Base-by-base conservation (phyloP, 2,888 invertebrate genomes). In the Nymphalis polychloros region DNA sequence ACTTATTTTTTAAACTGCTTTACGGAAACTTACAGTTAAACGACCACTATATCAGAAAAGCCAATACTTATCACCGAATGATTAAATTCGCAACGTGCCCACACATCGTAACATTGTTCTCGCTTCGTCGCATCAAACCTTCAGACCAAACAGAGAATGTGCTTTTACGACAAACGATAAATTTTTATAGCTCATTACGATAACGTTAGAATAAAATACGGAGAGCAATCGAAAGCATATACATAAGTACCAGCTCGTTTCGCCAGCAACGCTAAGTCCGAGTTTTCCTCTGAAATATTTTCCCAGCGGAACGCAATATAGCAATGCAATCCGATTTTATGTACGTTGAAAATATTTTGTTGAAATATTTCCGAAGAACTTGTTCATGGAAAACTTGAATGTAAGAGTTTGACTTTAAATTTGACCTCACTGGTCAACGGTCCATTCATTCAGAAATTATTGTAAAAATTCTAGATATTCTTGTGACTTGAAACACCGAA, bases 181-280 rank as follows among this genome's bases (percentile, higher is more conserved):
- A 87, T 75, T 84, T 89, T 89, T 86, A 90, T 79, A 79, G 82
- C 79, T 86, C 84, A 88, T 89, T 88, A 89, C 85, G 85, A 86
- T 87, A 86, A 84, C 82, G 82, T 80, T 84, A 83, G 81, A 85
- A 82, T 86, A 83, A 87, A 89, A 86, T 84, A 84, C 81, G 72
- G 76, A 80, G 77, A 79, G 81, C 82, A 84, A 86, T 85, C 82
- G 81, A 82, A 84, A 79, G 81, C 82, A 82, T 82, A 79, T 79
- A 52, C 23, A 23, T 55, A 80, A 68, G 48, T 23, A 53, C 67
- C 64, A 59, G 35, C 19, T 57, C 62, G 41, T 55, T 57, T 57
- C 50, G 61, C 59, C 49, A 63, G 55, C 49, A 35, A 17, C 69
- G 59, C 46, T 52, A 61, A 41, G 57, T 61, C 60, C 49, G 47